Conservation (phyloP, 2,113 vertebrate genomes). For the Alces alces region DNA sequence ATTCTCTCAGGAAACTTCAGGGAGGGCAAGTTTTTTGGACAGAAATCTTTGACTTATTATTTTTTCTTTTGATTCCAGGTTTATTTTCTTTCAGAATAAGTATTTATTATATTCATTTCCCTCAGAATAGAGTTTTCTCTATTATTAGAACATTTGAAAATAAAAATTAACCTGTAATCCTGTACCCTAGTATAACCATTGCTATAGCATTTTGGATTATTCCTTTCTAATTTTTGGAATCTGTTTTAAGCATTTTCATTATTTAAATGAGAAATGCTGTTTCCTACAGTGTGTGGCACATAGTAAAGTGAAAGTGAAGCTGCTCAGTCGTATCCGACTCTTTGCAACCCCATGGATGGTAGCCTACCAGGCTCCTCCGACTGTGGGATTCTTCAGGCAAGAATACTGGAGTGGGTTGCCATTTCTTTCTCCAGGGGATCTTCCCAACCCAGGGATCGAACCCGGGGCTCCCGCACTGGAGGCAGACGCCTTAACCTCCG, state of each 20-base stretch:
- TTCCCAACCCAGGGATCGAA: no score
- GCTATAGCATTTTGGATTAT: neutral
- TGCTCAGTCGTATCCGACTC: no score
- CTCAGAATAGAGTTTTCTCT: neutral
- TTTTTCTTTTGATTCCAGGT: neutral
- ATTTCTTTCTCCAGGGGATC: no score
- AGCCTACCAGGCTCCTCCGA: no score
- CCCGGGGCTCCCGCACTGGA: no score
- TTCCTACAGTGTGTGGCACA: neutral
- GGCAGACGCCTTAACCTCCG: no score
- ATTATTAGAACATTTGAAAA: constrained; percentile 28
- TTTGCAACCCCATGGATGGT: no score
- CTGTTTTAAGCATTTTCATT: neutral
- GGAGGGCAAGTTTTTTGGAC: neutral
- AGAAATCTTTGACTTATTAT: neutral
- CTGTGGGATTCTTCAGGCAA: no score
- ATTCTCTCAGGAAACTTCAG: neutral
- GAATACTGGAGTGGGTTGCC: no score
- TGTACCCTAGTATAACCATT: neutral
- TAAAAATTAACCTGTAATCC: neutral
- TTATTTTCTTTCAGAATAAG: neutral
- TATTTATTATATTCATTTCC: neutral
- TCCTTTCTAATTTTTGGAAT: constrained; percentile 11
- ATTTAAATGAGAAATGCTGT: neutral
- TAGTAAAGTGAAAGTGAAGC: neutral